Evolutionary conservation across 2,113 vertebrate genomes (phyloP).

Genomic region (Semicossyphus pulcher): DNA sequence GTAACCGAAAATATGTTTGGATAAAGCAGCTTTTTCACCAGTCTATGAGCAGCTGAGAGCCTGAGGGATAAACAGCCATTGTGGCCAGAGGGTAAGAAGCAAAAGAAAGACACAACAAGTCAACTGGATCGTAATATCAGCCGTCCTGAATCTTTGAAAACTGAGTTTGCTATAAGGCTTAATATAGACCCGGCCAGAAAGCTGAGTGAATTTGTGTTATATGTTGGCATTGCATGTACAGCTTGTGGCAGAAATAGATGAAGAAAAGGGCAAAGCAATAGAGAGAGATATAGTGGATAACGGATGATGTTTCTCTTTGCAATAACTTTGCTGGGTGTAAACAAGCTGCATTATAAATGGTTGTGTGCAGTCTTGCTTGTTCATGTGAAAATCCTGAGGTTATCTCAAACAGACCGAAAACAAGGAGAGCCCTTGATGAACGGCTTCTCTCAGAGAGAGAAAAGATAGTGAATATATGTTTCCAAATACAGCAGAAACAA

Average conservation of each 20-base stretch:
- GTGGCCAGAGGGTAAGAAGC: constrained; percentile 35
- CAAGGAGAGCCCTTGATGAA: constrained; percentile 1
- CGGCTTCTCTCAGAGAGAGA: neutral
- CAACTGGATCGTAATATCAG: constrained; percentile 38
- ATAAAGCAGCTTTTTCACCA: constrained; percentile 5
- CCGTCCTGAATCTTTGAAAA: constrained; percentile 12
- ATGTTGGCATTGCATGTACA: constrained; percentile 12
- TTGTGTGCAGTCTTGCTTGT: constrained; percentile 23
- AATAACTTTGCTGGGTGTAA: constrained; percentile 45
- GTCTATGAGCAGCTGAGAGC: constrained; percentile 37
- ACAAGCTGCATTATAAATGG: constrained; percentile 60
- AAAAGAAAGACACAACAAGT: constrained; percentile 21
- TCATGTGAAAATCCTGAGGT: constrained; percentile 12
- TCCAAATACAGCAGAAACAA: neutral
- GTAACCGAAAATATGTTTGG: constrained; percentile 43
- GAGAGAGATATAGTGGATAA: constrained; percentile 41
- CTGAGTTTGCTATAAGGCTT: constrained; percentile 26
- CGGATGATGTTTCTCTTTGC: constrained; percentile 51
- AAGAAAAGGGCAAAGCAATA: constrained; percentile 6
- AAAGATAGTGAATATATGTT: neutral
- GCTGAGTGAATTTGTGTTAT: constrained; percentile 30
- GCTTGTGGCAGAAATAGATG: constrained; percentile 28
- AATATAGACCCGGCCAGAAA: constrained; percentile 41
- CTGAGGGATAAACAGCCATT: constrained; percentile 55
- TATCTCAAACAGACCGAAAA: constrained; percentile 9